A percentile compares a stretch with the other conserved stretches of the same genome.
Conservation (phyloP, 2,888 invertebrate species). For the Ariolimax columbianus region DNA sequence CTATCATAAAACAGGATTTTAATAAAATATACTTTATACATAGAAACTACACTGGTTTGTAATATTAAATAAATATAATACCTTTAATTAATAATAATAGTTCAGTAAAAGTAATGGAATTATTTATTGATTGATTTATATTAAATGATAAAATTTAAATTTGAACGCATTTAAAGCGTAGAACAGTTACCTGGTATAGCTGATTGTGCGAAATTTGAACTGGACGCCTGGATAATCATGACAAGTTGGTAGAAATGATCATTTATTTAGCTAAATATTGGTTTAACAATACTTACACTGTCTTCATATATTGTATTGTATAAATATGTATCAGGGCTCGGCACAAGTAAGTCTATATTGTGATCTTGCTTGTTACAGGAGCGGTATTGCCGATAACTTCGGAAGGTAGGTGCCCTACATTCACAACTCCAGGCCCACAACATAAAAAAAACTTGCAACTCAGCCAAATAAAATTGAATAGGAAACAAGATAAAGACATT, state of each 20-base stretch:
- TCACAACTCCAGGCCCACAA: too few relatives aligned
- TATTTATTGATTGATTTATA: too few relatives aligned
- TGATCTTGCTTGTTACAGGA: background rate
- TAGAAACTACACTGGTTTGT: too few relatives aligned
- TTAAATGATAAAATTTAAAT: background rate
- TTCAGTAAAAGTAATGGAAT: too few relatives aligned
- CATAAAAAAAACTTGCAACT: too few relatives aligned
- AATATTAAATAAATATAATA: too few relatives aligned
- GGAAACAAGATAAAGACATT: too few relatives aligned
- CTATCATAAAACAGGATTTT: too few relatives aligned
- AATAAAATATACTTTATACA: too few relatives aligned
- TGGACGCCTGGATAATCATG: background rate
- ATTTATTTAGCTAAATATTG: background rate
- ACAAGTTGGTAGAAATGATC: background rate
- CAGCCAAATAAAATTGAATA: too few relatives aligned
- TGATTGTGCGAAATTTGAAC: constrained; percentile 22
- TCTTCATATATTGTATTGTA: background rate
- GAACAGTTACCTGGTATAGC: background rate
- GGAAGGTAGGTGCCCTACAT: too few relatives aligned
- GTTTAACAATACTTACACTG: background rate
- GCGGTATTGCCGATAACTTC: background rate
- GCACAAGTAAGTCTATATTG: background rate
- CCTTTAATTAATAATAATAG: too few relatives aligned
- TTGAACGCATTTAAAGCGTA: background rate
- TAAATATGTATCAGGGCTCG: background rate